These are phyloP conservation scores for Cephus sareptanus DNA, from an alignment of 2,888 invertebrate species.

Conservation along the genomic window DNA sequence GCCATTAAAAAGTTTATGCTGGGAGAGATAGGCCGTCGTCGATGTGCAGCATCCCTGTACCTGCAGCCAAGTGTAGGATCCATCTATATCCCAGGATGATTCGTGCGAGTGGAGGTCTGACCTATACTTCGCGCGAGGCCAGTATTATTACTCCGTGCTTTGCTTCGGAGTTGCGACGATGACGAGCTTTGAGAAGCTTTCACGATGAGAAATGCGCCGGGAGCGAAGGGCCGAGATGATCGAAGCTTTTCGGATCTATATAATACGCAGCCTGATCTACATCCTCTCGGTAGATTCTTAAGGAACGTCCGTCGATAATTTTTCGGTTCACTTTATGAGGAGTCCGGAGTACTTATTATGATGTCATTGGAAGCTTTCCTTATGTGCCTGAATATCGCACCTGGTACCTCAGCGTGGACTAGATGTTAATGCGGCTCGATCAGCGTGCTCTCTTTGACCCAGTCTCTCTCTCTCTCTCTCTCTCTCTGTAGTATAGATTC, in stretches of 20 bases:
- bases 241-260: neutral
- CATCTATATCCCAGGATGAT: neutral
- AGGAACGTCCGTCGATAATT: neutral
- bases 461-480: no score
- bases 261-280: neutral
- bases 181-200: neutral
- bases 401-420: slow-evolving; percentile 23
- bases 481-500: neutral
- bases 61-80: neutral
- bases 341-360: neutral
- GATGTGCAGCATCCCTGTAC: neutral
- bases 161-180: neutral
- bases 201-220: neutral
- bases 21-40: slow-evolving; percentile 22
- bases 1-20: slow-evolving; percentile 45
- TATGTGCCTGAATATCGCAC: slow-evolving; percentile 24
- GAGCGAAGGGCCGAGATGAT: neutral
- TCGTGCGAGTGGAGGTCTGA: neutral
- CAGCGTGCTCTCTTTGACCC: neutral
- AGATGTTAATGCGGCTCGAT: neutral
- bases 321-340: neutral
- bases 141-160: neutral
- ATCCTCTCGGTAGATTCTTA: neutral
- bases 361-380: neutral
- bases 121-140: neutral